Evolutionary conservation across 2,113 vertebrate genomes (phyloP).

Genomic region (Nothocercus nigrocapillus): DNA sequence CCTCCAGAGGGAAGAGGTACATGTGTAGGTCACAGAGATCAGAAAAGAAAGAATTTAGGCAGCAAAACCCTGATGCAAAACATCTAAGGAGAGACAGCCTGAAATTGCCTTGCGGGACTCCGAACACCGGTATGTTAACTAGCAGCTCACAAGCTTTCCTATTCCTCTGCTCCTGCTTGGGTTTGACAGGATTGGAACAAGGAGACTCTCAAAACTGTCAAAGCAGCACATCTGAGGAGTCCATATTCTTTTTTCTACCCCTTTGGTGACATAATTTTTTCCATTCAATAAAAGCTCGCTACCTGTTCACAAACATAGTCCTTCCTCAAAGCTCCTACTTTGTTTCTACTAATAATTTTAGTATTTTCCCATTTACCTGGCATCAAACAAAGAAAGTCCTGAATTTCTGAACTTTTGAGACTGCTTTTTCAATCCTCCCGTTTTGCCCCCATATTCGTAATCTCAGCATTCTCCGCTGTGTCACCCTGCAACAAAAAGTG

Average conservation of each 20-base stretch:
- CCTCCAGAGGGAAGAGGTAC: constrained; percentile 27
- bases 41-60: constrained; percentile 47
- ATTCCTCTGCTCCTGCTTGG: neutral
- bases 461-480: neutral
- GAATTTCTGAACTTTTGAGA: neutral
- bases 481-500: neutral
- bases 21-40: constrained; percentile 66
- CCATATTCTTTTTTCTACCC: constrained; percentile 25
- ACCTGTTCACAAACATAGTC: neutral
- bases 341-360: constrained; percentile 2
- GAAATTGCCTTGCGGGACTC: neutral
- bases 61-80: constrained; percentile 33
- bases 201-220: constrained; percentile 27
- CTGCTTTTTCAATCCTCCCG: accelerated
- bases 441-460: neutral
- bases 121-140: neutral
- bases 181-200: neutral
- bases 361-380: neutral
- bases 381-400: neutral
- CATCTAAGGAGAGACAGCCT: constrained; percentile 35
- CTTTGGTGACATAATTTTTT: constrained; percentile 16
- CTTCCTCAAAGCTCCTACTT: neutral
- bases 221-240: neutral
- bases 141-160: constrained; percentile 16
- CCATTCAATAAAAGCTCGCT: neutral